Evolutionary conservation across 2,113 vertebrate genomes (phyloP).

Genomic region (Oryzias curvinotus): DNA sequence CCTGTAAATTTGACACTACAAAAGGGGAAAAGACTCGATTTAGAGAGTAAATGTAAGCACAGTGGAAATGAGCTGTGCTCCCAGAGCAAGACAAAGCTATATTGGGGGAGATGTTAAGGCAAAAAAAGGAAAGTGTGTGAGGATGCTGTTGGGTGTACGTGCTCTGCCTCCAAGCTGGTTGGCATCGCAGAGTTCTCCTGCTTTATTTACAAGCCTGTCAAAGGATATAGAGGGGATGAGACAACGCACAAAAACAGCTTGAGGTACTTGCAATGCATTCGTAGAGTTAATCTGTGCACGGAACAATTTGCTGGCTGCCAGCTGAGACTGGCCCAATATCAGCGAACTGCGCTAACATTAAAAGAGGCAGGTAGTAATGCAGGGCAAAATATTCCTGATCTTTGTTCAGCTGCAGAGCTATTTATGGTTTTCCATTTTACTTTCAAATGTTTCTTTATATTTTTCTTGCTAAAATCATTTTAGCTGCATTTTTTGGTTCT

Average conservation of each 20-base stretch:
- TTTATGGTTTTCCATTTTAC: no score
- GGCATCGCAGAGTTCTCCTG: constrained; percentile 33
- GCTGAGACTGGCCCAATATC: neutral
- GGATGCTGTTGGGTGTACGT: constrained; percentile 2
- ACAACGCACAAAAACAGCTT: constrained; percentile 38
- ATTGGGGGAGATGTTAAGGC: neutral
- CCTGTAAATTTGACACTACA: constrained; percentile 1
- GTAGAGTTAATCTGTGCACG: constrained; percentile 38
- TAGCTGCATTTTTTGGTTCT: no score
- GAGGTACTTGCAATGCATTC: constrained; percentile 24
- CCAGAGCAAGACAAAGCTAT: neutral
- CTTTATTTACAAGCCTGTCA: constrained; percentile 58
- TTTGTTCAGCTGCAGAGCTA: no score
- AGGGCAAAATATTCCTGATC: no score
- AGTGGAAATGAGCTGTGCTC: constrained; percentile 12
- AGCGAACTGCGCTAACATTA: no score
- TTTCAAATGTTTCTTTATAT: no score
- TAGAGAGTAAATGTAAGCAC: constrained; percentile 1
- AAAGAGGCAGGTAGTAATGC: no score
- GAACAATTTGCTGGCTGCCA: constrained; percentile 3
- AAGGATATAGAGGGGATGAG: constrained; percentile 41
- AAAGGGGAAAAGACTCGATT: no score
- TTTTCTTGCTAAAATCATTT: no score
- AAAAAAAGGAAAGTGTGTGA: neutral
- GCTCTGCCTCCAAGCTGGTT: constrained; percentile 23